phyloP scores from a whole-genome alignment of 1,140 invertebrate genomes.

The Panagrolaimus sp. region DNA sequence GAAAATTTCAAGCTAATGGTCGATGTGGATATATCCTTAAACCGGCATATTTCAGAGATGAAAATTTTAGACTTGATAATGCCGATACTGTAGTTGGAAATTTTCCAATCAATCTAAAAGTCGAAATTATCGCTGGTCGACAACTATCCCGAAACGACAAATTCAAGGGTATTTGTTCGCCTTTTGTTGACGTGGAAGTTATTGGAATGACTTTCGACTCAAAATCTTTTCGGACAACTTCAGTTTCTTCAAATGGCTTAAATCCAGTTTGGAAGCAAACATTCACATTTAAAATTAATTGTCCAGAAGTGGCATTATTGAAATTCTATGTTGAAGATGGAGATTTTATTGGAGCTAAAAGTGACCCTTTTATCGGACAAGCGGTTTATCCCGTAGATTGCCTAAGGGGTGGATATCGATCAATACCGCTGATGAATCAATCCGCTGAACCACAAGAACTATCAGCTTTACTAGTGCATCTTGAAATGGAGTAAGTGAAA shows the following conservation, averaged over 20 bases:
- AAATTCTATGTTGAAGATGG: slow-evolving; percentile 90
- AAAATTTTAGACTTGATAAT: slow-evolving; percentile 72
- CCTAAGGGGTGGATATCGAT: slow-evolving; percentile 71
- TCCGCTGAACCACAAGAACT: slow-evolving; percentile 88
- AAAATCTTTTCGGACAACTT: slow-evolving; percentile 77
- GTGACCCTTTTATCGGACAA: slow-evolving; percentile 90
- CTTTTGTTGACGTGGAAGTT: slow-evolving; percentile 89
- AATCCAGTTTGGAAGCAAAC: slow-evolving; percentile 89
- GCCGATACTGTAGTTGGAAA: background rate
- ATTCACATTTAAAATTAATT: slow-evolving; percentile 76
- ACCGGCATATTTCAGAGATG: slow-evolving; percentile 79
- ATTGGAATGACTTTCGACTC: slow-evolving; percentile 82
- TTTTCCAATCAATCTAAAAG: slow-evolving; percentile 45
- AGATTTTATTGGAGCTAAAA: slow-evolving; percentile 79
- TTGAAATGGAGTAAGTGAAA: slow-evolving; percentile 46
- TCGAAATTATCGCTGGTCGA: slow-evolving; percentile 76
- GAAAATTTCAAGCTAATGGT: slow-evolving; percentile 54
- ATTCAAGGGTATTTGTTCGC: slow-evolving; percentile 78
- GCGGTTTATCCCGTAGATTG: slow-evolving; percentile 78
- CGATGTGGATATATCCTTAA: slow-evolving; percentile 85
- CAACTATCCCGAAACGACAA: slow-evolving; percentile 77
- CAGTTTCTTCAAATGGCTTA: slow-evolving; percentile 84
- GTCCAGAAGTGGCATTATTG: slow-evolving; percentile 81
- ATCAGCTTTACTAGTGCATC: slow-evolving; percentile 74
- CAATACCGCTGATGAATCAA: slow-evolving; percentile 80